Evolutionary conservation across 2,113 vertebrate species (phyloP), one percentile per base, ranked within the genome.

Genomic region (Bambusicola thoracicus): DNA sequence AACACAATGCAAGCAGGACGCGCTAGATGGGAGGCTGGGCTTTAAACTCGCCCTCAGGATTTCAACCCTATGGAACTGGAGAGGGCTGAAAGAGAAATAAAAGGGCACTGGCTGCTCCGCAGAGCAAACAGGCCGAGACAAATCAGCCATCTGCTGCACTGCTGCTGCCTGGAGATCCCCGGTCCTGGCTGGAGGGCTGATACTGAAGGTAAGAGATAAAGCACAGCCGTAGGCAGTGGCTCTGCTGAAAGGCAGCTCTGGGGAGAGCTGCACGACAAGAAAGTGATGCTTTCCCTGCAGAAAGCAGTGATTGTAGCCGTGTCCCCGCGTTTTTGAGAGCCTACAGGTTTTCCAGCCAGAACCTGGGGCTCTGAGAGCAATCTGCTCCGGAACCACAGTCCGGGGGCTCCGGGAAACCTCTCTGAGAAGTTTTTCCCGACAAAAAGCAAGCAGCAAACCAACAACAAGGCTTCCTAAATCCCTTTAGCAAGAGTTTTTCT

Each of bases 11-110:
- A 29, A 83, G 85, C 34, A 36, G 85, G 91, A 46, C n/a, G 6
- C 89, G 13, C 66, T 96, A 95, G 92, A 63, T 53, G 90, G 94
- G 89, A 95, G 94, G 95, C 74, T 85, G 89, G 89, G 91, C 94
- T 95, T 56, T 5, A 44, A 86, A 62, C 24, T 81, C 88, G 63
- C 41, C 9, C 73, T 62, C 63, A 2, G 85, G 25, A 25, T 30
- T 77, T 27, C 83, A 84, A 56, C 38, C 90, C 93, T 8, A 66
- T 92, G 93, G 92, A 90, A 58, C 40, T 68, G 30, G 40, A 74
- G 73, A 49, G 68, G 49, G 77, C 80, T 84, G 93, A 49, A 53
- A 87, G 61, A 67, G 91, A 61, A 73, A 29, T 7, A 43, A 72
- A 76, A 80, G 34, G 43, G 65, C 82, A 84, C 36, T 2, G 14